Percentiles rank a stretch among this genome's conserved stretches.
phyloP scores from a whole-genome alignment of 2,113 vertebrate species.

The Tupaia tana region DNA sequence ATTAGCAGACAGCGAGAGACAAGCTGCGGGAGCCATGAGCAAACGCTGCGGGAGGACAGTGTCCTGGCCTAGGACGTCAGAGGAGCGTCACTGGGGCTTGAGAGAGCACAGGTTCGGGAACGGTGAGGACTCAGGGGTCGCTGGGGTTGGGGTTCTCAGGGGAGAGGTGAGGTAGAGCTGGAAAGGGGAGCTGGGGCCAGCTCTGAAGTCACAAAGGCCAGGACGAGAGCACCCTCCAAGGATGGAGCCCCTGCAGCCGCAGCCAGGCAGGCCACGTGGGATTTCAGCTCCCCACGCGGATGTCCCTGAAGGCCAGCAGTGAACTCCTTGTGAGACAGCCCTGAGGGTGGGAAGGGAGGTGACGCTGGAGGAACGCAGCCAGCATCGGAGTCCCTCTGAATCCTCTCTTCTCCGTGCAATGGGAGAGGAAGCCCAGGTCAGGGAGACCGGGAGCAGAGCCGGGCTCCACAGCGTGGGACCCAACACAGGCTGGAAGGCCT shows the following conservation, averaged over 20 bases:
- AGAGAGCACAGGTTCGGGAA: neutral
- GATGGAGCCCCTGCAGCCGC: accelerated
- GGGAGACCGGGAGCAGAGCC: neutral
- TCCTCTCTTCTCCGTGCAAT: neutral
- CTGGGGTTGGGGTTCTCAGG: neutral
- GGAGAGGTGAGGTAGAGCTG: neutral
- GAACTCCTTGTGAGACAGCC: neutral
- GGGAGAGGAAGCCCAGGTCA: neutral
- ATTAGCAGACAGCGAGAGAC: neutral
- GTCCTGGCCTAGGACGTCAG: neutral
- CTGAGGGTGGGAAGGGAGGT: neutral
- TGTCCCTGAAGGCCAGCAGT: neutral
- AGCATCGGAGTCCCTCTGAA: accelerated
- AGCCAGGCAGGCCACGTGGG: too few species aligned
- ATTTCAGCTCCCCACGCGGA: too few species aligned
- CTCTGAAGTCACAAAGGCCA: neutral
- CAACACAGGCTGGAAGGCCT: neutral
- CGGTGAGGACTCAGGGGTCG: neutral
- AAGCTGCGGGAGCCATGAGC: neutral
- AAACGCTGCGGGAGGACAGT: neutral
- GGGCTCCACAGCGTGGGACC: neutral
- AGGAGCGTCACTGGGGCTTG: neutral
- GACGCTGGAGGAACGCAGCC: neutral
- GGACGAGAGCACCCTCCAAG: neutral
- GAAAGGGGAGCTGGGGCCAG: neutral